Evolutionary conservation across 2,888 invertebrate species (phyloP), one percentile per base, ranked within the genome.

Genomic region (Phyllotreta striolata): DNA sequence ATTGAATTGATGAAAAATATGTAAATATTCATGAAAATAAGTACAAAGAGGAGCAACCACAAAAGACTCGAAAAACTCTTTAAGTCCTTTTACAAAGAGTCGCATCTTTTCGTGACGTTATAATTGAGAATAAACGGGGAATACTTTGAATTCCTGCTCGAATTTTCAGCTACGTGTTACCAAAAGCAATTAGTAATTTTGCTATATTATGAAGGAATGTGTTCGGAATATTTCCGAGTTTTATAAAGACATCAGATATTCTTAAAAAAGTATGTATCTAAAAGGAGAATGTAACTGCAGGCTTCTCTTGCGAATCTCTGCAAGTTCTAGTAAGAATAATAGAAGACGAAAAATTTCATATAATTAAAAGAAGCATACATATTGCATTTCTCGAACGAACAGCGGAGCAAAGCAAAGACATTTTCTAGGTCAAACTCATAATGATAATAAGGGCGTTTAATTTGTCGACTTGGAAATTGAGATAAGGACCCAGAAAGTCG

Each of bases 391-490:
- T 12, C 38, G 13, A 38, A 24, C 12, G 14, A 37, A 46, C n/a
- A 44, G 38, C 46, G 13, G 10, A 38, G 39, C 12, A 38, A 13
- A 35, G 46, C 46, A 56, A 47, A 47, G 47, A 47, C 49, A 49
- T 52, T 59, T 58, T 63, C 51, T 58, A 55, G 63, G 63, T 63
- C 63, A 63, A 44, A 57, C 47, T 54, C 52, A 37, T 63, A 63
- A 63, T 63, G 38, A 63, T 63, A 63, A 63, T 38, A 57, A 24
- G 34, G 10, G 46, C 52, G 43, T 54, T 54, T 63, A 57, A 63
- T 63, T 52, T 59, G 58, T 51, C 10, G 40, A 34, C 41, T 59
- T 39, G 34, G 41, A 51, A 52, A 49, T 51, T 40, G 39, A 59
- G 49, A 59, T 58, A 59, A 59, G 58, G 54, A 51, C 49, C 57